A percentile compares a stretch with the other conserved stretches of the same genome.
Conservation (phyloP, 1,140 invertebrate species). For the Globodera rostochiensis region DNA sequence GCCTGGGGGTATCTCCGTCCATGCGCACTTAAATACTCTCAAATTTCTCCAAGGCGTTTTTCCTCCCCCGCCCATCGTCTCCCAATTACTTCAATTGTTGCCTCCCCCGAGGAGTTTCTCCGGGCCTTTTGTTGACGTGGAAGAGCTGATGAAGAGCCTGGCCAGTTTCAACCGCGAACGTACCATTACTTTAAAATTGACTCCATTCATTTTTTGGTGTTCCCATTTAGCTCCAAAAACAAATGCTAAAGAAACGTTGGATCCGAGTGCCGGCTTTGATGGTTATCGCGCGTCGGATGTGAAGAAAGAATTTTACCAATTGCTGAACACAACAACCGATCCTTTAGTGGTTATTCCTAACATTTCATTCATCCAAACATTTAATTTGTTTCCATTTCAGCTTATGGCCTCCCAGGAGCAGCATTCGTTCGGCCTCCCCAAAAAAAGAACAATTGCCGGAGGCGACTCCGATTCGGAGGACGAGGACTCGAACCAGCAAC, state of each 20-base stretch:
- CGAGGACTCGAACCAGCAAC: conserved; percentile 29
- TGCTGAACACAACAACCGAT: conserved; percentile 62
- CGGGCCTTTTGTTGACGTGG: conserved; percentile 62
- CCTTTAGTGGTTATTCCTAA: conserved; percentile 51
- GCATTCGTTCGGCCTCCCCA: conserved; percentile 22
- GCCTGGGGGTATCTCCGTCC: conserved; percentile 49
- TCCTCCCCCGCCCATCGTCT: conserved; percentile 57
- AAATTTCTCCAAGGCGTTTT: conserved; percentile 45
- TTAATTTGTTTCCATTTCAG: conserved; percentile 34
- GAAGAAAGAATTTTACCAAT: conserved; percentile 63
- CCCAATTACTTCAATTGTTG: conserved; percentile 54
- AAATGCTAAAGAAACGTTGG: conserved; percentile 43
- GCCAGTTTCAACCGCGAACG: conserved; percentile 53
- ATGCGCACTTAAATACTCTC: not conserved
- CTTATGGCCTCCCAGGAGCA: conserved; percentile 49
- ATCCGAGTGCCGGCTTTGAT: conserved; percentile 54
- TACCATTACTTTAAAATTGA: conserved; percentile 6
- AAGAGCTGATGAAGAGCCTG: conserved; percentile 52
- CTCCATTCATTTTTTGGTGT: not conserved
- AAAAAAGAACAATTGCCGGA: conserved; percentile 23
- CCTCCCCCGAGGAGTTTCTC: conserved; percentile 58
- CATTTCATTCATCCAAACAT: not conserved
- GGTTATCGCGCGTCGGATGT: conserved; percentile 56
- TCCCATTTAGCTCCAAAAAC: conserved; percentile 47
- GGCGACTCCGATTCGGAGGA: conserved; percentile 48